Evolutionary conservation across 2,797 vertebrate species (phyloP), one percentile per base, ranked within the genome.

Genomic region (Chelidonichthys spinosus): DNA sequence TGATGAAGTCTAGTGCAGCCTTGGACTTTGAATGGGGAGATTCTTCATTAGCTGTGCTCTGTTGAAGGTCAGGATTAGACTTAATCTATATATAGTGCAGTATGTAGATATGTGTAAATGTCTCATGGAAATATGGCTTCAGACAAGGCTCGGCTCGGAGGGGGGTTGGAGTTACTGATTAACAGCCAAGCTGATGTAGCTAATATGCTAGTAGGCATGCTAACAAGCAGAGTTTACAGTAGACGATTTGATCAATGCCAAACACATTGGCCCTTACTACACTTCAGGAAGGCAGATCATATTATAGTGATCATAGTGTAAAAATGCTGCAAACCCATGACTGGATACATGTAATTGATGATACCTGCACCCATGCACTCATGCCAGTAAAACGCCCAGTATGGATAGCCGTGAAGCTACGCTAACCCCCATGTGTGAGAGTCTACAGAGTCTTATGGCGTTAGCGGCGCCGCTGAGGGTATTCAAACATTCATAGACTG

Each of bases 401-500:
- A 46, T 62, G 72, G 52, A 65, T 67, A 43, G 46, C n/a, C 37
- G 18, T 61, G 63, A 78, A 75, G 33, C 56, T 35, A 52, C 37
- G 35, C 63, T 59, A 68, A 72, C 76, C 70, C 69, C 64, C 42
- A 44, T 72, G 44, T 63, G 61, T 75, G 80, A 44, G 68, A 82
- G 72, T 86, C 82, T 86, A 65, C 67, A 81, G 68, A 72, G 76
- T 87, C 84, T 85, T 85, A 78, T 67, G 75, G 85, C 73, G 89
- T 91, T 83, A 79, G 66, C 63, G 35, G 50, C 61, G 71, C 78
- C 72, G 85, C 74, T 75, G 82, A 88, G 79, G 80, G 62, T 71
- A 85, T 87, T 89, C 83, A 88, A 76, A 83, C 82, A 87, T 87
- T 89, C 77, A 89, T 88, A 89, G 81, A 66, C 82, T 81, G 72